Percentiles rank a stretch among this genome's conserved stretches.
Evolutionary conservation across 2,888 invertebrate species (phyloP).

Genomic region (Dyspetes luteomarginatus): DNA sequence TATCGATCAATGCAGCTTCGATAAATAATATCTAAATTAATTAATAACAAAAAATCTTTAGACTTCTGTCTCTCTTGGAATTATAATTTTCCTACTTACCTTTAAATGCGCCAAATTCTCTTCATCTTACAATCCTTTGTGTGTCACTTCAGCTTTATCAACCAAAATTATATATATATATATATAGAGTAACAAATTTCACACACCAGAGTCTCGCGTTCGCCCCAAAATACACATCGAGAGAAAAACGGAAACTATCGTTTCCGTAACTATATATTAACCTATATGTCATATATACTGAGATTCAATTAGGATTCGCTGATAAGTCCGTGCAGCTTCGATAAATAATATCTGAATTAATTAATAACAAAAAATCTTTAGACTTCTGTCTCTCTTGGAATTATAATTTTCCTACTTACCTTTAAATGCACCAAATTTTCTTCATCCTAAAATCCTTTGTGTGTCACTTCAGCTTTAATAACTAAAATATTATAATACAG

Average conservation of each 20-base stretch:
- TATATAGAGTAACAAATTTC: conserved; percentile 19
- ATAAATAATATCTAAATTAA: no score
- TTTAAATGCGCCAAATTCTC: neutral
- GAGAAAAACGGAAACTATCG: conserved; percentile 37
- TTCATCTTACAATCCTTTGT: neutral
- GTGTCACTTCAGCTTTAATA: neutral
- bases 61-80: no score
- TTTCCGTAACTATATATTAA: conserved; percentile 40
- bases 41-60: no score
- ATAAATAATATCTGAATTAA: no score
- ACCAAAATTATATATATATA: neutral
- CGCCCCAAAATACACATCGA: conserved; percentile 20
- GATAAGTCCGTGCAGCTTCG: conserved; percentile 38
- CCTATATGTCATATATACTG: conserved; percentile 31
- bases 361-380: no score
- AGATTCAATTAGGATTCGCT: conserved; percentile 61
- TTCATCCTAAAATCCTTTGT: neutral
- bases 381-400: no score
- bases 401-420: no score
- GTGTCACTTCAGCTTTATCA: neutral
- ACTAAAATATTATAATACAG: neutral
- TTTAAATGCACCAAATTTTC: neutral
- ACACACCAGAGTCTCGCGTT: neutral
- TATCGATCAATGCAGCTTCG: no score
- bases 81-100: no score